These are phyloP conservation scores for Caenorhabditis angaria DNA, from an alignment of 2,888 invertebrate genomes.

Conservation along the genomic window DNA sequence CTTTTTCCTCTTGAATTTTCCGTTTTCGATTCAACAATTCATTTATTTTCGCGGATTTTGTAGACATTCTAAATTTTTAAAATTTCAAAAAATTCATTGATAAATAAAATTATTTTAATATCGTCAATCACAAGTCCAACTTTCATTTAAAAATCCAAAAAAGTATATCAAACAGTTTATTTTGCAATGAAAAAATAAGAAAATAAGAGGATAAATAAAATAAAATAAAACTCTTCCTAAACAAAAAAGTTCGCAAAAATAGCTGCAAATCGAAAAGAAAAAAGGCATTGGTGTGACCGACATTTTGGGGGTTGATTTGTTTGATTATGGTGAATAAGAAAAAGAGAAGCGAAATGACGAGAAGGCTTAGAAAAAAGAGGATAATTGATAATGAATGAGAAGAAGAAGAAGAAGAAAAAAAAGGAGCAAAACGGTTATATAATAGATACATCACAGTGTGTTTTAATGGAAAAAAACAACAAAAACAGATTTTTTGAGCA, in stretches of 20 bases:
- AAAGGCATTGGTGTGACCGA: not conserved
- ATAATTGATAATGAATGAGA: constrained; percentile 8
- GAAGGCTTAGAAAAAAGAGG: not conserved
- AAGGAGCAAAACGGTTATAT: constrained; percentile 2
- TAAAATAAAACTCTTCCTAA: not conserved
- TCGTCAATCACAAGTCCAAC: too few relatives aligned
- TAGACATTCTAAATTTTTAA: constrained; percentile 22
- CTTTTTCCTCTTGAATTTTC: constrained; percentile 20
- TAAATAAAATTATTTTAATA: not conserved
- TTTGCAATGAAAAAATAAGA: not conserved
- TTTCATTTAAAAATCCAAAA: not conserved
- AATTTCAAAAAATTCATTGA: not conserved
- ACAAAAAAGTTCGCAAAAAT: not conserved
- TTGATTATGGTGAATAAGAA: not conserved
- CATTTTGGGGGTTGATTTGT: constrained; percentile 1
- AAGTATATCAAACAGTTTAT: not conserved
- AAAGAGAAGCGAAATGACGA: constrained; percentile 1
- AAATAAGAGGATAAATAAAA: not conserved
- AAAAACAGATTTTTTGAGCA: not conserved
- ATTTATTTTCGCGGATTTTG: constrained; percentile 33
- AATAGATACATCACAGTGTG: constrained; percentile 24
- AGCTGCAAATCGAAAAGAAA: not conserved
- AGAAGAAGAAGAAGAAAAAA: not conserved
- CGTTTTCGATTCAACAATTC: constrained; percentile 50
- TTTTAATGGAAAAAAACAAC: constrained; percentile 22